Evolutionary conservation across 1,140 invertebrate genomes (phyloP), one percentile per base, ranked within the genome.

Genomic region (Calephelis nemesis): DNA sequence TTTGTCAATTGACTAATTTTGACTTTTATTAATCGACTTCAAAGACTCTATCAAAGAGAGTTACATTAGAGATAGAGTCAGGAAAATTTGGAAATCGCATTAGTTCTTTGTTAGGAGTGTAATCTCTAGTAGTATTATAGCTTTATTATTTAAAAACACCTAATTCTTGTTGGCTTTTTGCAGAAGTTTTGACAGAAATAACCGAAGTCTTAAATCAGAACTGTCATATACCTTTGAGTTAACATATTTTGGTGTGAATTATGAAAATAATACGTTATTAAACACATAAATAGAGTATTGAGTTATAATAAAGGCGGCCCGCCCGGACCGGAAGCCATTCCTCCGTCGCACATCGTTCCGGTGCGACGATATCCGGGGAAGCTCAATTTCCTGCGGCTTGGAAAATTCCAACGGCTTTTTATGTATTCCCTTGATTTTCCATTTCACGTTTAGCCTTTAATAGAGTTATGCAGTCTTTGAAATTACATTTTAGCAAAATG

Each of bases 361-460:
- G 69, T 72, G 65, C 74, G 75, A 77, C 81, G 84, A 87, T 87
- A 88, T 88, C 84, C 84, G 82, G 77, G 82, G 80, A 75, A 82
- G 84, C 81, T 84, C 83, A 88, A 88, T 87, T 87, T 88, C 84
- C 86, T 77, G 83, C 62, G 68, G 70, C 76, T 75, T 80, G 74
- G 79, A 83, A 84, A 78, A 70, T 72, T 72, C 30, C 8, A 48
- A n/a, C 47, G 12, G 42, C 40, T 68, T 78, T 83, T 83, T 81
- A 79, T 81, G 82, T 80, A 39, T 12, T 49, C 12, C 71, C 73
- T 71, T 77, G 75, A 78, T 82, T 79, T 63, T 52, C n/a, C 13
- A 15, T 15, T 52, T 15, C 8, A 13, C 12, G 12, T 13, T 5
- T n/a, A 13, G 12, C n/a, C 13, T n/a, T 50, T n/a, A 50, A 12